Conservation (phyloP, 2,113 vertebrate species). For the Paratilapia polleni region DNA sequence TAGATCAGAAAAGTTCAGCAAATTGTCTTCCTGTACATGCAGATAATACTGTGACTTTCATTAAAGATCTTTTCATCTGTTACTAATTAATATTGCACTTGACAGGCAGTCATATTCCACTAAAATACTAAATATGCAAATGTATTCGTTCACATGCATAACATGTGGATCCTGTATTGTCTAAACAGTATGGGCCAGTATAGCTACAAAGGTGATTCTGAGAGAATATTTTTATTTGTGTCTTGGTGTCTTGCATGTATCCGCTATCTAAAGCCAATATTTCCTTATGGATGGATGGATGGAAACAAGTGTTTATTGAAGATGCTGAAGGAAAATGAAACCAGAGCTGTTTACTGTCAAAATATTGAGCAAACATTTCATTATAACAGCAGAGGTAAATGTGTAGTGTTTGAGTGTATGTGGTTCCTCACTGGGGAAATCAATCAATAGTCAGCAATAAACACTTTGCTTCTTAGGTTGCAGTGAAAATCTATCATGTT, state of each 20-base stretch:
- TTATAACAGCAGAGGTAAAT: constrained; percentile 34
- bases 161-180: neutral
- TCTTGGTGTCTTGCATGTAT: neutral
- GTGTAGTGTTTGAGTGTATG: constrained; percentile 18
- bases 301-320: neutral
- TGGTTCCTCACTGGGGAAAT: constrained; percentile 27
- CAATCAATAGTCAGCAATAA: constrained; percentile 50
- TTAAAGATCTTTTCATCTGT: neutral
- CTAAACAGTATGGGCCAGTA: too few species aligned
- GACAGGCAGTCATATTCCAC: neutral
- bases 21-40: constrained; percentile 5
- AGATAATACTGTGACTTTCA: constrained; percentile 9
- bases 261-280: neutral
- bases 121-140: neutral
- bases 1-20: constrained; percentile 39
- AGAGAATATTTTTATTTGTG: neutral
- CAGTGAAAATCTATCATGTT: constrained; percentile 36
- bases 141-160: neutral
- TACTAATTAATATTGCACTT: neutral
- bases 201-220: neutral
- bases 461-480: constrained; percentile 12
- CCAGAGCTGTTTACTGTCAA: constrained; percentile 10
- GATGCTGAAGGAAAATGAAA: constrained; percentile 22
- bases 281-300: neutral
- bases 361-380: constrained; percentile 60